phyloP scores from a whole-genome alignment of 2,113 vertebrate genomes.

The Edolisoma coerulescens region DNA sequence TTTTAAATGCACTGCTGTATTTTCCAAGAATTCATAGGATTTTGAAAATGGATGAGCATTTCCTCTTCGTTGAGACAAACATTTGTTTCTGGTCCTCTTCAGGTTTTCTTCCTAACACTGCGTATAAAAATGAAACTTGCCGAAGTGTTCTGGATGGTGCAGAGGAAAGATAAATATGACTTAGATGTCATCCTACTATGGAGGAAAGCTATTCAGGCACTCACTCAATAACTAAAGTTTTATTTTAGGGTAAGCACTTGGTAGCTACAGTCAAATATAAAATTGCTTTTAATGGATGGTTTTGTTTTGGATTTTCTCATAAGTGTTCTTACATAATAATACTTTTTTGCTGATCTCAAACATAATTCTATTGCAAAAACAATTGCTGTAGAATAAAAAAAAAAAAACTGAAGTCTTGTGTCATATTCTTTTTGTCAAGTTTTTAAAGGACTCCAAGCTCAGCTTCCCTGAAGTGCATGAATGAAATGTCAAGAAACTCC shows the following conservation, averaged over 20 bases:
- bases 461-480: not conserved
- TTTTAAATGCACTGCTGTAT: not conserved
- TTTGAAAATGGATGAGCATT: not conserved
- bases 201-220: not conserved
- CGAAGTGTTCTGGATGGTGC: not conserved
- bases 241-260: not conserved
- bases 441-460: not conserved
- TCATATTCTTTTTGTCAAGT: not conserved
- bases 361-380: not conserved
- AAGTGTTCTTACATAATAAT: not conserved
- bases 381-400: not conserved
- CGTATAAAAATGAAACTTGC: not conserved
- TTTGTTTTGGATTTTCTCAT: not conserved
- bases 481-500: constrained; percentile 20
- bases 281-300: not conserved
- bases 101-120: not conserved
- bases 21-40: not conserved
- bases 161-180: not conserved
- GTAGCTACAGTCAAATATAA: not conserved
- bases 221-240: not conserved
- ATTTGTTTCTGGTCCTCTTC: not conserved
- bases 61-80: not conserved
- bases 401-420: not conserved
- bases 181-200: not conserved
- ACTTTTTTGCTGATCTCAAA: not conserved